Base-by-base conservation (phyloP, 2,797 vertebrate species). In the Hyperoplus immaculatus region DNA sequence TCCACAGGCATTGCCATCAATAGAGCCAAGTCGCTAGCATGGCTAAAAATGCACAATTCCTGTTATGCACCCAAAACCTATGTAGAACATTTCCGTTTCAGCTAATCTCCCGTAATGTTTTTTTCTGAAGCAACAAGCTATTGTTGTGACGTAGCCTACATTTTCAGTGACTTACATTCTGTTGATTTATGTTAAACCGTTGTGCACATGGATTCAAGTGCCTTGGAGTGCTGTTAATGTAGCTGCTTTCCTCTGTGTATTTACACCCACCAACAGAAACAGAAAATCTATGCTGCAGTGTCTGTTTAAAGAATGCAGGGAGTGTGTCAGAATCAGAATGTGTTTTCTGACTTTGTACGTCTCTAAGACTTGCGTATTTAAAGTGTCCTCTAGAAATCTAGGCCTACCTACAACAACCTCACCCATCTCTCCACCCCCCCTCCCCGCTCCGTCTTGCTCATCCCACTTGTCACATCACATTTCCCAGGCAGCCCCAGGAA, bases 381-480 rank as follows among this genome's bases (percentile, higher is more conserved):
- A 77, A 80, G 78, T 71, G 87, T 85, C 84, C 83, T 87, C 80
- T 82, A 75, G 56, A 84, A 82, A 78, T 29, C 29, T 29, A 29
- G 29, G 29, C 3, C 76, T 64, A 85, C 72, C 82, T 86, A 59
- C 62, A 67, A 60, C 75, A 74, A 61, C 76, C 80, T 80, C 75
- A 81, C 90, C 81, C 85, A 79, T 88, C 67, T 50, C 65, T n/a
- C 47, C n/a, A n/a, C 10, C n/a, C 67, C 55, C 8, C 47, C 18
- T 16, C 55, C 61, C 76, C 62, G 5, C 76, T 84, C 77, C 45
- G 18, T 92, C 88, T 88, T 85, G 69, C 88, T 91, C 88, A 87
- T 92, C 87, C 90, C 82, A 92, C 84, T 88, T 96, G 96, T 96
- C 87, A 92, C 95, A 91, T 92, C 94, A 94, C 92, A 97, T 95